phyloP scores from a whole-genome alignment of 2,113 vertebrate species.

The Sapayoa aenigma region DNA sequence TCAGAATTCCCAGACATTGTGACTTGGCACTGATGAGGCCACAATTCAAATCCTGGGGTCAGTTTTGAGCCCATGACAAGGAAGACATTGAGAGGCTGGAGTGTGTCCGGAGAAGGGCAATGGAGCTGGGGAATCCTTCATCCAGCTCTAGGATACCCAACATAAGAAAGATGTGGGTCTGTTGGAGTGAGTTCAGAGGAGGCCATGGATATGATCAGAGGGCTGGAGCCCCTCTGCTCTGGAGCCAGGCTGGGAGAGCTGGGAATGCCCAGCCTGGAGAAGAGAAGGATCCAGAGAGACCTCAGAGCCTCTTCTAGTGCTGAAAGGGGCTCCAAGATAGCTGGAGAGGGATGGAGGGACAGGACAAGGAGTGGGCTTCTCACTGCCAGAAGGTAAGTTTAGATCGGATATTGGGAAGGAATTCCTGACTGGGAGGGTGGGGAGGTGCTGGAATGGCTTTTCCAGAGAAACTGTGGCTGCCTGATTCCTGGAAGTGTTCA shows the following conservation, averaged over 20 bases:
- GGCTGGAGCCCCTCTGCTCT: background rate
- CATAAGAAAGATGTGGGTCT: background rate
- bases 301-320: background rate
- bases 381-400: background rate
- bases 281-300: background rate
- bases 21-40: background rate
- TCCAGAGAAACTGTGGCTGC: background rate
- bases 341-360: background rate
- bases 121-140: no score
- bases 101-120: background rate
- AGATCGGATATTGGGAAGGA: background rate
- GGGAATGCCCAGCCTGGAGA: background rate
- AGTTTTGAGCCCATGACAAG: background rate
- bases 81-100: background rate
- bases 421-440: background rate
- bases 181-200: background rate
- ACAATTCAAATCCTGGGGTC: background rate
- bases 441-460: fast-evolving
- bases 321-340: background rate
- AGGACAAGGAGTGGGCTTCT: background rate
- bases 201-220: background rate
- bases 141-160: background rate
- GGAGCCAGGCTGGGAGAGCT: background rate
- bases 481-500: background rate
- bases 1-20: background rate